Evolutionary conservation across 2,113 vertebrate genomes (phyloP).

Genomic region (Macquaria ambigua): DNA sequence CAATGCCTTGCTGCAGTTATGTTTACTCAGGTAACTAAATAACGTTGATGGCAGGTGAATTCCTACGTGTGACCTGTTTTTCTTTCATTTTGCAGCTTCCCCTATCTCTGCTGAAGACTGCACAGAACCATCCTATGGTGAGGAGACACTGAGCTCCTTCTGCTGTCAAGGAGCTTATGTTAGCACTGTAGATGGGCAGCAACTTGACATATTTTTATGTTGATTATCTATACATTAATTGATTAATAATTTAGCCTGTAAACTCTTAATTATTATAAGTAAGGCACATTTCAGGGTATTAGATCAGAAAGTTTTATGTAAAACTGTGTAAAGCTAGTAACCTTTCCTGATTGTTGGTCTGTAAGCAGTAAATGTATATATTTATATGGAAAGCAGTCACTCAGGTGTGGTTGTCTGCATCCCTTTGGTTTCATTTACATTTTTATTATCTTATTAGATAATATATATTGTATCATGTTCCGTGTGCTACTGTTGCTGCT

Average conservation of each 20-base stretch:
- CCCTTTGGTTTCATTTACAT: not conserved
- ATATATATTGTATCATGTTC: not conserved
- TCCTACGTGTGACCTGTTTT: not conserved
- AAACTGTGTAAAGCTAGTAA: not conserved
- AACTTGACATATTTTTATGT: not conserved
- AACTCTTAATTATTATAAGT: not conserved
- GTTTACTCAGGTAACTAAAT: not conserved
- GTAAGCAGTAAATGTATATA: not conserved
- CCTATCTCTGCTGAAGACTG: constrained; percentile 94
- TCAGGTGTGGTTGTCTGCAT: not conserved
- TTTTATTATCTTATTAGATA: not conserved
- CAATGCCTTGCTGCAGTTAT: no score
- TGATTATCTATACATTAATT: not conserved
- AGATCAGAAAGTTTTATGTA: not conserved
- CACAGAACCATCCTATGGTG: constrained; percentile 99
- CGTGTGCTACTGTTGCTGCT: not conserved
- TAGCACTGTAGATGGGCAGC: not conserved
- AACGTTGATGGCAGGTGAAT: not conserved
- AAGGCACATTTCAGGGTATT: not conserved
- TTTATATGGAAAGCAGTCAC: not conserved
- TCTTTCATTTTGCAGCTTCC: constrained; percentile 87
- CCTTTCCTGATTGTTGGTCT: not conserved
- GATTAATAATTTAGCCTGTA: not conserved
- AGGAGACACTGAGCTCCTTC: constrained; percentile 62
- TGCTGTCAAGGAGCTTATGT: not conserved